Conservation (phyloP, 2,797 vertebrate genomes). For the Selene dorsalis region DNA sequence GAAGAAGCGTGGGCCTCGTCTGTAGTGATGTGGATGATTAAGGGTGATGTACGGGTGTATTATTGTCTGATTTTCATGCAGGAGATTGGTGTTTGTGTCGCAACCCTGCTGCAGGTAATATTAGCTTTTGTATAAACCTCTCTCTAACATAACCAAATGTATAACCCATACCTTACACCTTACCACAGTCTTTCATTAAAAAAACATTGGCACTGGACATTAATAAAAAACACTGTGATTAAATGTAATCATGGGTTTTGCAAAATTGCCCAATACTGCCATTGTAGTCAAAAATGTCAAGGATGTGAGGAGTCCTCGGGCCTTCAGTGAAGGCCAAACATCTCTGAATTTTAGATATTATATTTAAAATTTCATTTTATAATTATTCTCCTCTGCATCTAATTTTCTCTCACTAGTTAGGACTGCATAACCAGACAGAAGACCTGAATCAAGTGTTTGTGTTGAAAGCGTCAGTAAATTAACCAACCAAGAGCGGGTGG, state of each 20-base stretch:
- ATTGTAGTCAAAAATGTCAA: neutral
- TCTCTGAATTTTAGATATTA: too few species aligned
- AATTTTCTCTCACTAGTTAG: too few species aligned
- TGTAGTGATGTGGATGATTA: neutral
- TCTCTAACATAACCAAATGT: neutral
- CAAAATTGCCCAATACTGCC: neutral
- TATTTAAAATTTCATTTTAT: too few species aligned
- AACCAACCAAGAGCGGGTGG: too few species aligned
- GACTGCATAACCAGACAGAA: too few species aligned
- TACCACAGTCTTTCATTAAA: neutral
- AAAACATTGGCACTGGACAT: neutral
- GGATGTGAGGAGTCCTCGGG: constrained; percentile 27
- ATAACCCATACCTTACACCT: neutral
- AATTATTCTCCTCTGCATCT: too few species aligned
- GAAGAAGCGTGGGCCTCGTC: constrained; percentile 5
- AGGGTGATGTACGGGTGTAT: neutral
- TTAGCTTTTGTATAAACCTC: neutral
- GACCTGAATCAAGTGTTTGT: too few species aligned
- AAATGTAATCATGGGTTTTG: neutral
- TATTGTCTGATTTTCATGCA: neutral
- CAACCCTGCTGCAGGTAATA: neutral
- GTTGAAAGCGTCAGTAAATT: too few species aligned
- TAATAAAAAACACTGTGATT: neutral
- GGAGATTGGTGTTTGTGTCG: too few species aligned
- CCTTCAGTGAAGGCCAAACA: too few species aligned